Percentiles rank a stretch among this genome's conserved stretches.
Evolutionary conservation across 2,888 invertebrate genomes (phyloP).

Genomic region (Bellardia bayeri): DNA sequence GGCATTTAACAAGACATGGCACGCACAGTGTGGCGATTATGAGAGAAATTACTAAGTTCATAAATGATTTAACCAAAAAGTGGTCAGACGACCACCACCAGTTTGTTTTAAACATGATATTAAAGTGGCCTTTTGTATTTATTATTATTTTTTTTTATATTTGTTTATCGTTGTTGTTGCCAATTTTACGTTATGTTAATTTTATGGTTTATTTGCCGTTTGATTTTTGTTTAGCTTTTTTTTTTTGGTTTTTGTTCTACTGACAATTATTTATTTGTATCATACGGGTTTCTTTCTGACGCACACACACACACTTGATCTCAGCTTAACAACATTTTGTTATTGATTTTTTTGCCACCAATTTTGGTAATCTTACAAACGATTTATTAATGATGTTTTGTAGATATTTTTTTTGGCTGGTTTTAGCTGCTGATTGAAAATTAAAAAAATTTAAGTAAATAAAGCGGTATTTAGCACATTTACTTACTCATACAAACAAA

Average conservation of each 20-base stretch:
- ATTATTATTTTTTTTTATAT: slow-evolving; percentile 6
- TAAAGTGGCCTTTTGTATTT: background rate
- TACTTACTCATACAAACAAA: background rate
- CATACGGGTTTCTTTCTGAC: background rate
- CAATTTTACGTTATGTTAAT: background rate
- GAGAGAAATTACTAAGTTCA: slow-evolving; percentile 60
- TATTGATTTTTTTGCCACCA: slow-evolving; percentile 5
- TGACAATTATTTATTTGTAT: background rate
- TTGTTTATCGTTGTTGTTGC: slow-evolving; percentile 24
- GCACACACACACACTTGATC: background rate
- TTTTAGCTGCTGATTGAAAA: background rate
- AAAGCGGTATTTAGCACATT: slow-evolving; percentile 9
- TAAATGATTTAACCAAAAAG: slow-evolving; percentile 60
- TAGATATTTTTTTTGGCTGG: slow-evolving; percentile 2
- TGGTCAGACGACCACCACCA: slow-evolving; percentile 70
- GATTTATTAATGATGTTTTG: slow-evolving; percentile 15
- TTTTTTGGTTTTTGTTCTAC: slow-evolving; percentile 11
- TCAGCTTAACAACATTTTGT: slow-evolving; percentile 6
- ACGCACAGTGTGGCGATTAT: slow-evolving; percentile 47
- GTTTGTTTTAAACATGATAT: slow-evolving; percentile 43
- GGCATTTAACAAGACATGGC: slow-evolving; percentile 80
- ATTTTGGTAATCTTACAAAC: background rate
- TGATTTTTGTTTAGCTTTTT: background rate
- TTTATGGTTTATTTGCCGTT: background rate
- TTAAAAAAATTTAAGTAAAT: background rate